Conservation (phyloP, 2,797 vertebrate genomes). For the Labeo calbasu region DNA sequence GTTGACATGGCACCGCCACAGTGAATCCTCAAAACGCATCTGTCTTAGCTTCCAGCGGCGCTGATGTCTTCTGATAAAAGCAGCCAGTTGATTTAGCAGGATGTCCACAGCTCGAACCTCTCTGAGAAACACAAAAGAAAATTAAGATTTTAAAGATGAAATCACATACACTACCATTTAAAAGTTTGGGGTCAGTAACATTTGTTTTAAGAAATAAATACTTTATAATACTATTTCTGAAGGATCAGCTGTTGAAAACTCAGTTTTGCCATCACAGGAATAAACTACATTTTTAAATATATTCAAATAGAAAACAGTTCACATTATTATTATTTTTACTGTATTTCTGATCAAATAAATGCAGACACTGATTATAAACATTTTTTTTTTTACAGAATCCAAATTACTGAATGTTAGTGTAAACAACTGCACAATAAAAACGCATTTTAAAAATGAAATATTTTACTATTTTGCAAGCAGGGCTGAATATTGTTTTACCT, state of each 20-base stretch:
- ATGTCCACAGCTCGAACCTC: conserved; percentile 66
- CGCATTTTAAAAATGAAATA: not conserved
- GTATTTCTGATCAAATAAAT: not conserved
- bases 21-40: conserved; percentile 80
- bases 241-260: not conserved
- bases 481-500: conserved; percentile 46
- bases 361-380: too few relatives aligned
- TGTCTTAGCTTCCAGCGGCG: conserved; percentile 74
- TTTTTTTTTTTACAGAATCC: too few relatives aligned
- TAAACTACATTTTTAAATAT: not conserved
- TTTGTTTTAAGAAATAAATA: not conserved
- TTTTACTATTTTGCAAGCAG: not conserved
- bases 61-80: conserved; percentile 65
- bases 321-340: not conserved
- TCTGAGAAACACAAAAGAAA: conserved; percentile 49
- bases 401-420: not conserved
- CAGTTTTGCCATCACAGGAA: not conserved
- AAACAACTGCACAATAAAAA: not conserved
- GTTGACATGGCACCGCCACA: conserved; percentile 88
- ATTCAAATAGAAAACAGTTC: not conserved
- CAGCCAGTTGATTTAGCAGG: conserved; percentile 72
- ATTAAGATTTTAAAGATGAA: not conserved
- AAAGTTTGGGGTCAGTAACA: not conserved
- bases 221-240: not conserved
- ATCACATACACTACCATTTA: not conserved